Percentiles rank a stretch among this genome's conserved stretches.
Conservation (phyloP, 2,113 vertebrate genomes). For the Phycodurus eques region DNA sequence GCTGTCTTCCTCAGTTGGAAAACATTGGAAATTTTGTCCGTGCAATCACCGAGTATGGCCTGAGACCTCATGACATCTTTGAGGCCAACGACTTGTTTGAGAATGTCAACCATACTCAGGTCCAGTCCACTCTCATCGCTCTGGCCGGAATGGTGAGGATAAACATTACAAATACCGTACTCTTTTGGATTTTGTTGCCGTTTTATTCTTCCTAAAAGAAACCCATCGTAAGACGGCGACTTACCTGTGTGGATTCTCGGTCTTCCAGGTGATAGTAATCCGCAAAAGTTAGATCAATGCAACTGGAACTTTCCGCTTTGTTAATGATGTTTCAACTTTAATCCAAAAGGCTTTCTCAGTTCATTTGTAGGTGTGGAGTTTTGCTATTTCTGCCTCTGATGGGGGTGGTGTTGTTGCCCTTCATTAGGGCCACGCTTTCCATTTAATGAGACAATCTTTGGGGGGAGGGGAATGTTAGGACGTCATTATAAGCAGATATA, state of each 20-base stretch:
- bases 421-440: background rate
- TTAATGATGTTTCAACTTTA: background rate
- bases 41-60: constrained; percentile 85
- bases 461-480: background rate
- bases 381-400: background rate
- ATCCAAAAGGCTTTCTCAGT: background rate
- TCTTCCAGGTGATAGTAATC: background rate
- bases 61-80: constrained; percentile 87
- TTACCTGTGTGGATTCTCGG: background rate
- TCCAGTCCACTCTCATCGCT: constrained; percentile 86
- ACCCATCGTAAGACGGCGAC: background rate
- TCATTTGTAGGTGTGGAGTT: background rate
- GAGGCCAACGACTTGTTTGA: constrained; percentile 96
- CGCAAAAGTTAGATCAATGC: background rate
- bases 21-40: constrained; percentile 92
- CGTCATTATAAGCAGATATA: background rate
- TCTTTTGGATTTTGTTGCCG: background rate
- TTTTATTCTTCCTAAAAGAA: background rate
- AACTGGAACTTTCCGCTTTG: background rate
- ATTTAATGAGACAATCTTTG: background rate
- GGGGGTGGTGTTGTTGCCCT: background rate
- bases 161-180: background rate
- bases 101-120: constrained; percentile 91
- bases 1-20: constrained; percentile 77
- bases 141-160: constrained; percentile 87